A percentile compares a stretch with the other conserved stretches of the same genome.
Conservation (phyloP, 2,888 invertebrate species). For the Pachymerium ferrugineum region DNA sequence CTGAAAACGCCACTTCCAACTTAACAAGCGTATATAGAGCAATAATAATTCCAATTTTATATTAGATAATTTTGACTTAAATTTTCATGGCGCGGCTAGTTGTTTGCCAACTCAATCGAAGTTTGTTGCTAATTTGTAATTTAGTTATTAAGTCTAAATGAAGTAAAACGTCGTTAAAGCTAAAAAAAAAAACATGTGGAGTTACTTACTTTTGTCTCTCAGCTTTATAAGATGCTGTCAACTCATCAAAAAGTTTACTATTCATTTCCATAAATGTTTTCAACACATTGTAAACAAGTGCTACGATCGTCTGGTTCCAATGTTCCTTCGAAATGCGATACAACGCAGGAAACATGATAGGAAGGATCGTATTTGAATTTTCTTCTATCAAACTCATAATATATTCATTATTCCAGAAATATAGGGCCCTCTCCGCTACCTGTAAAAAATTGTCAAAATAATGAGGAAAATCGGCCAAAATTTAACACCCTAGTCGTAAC, state of each 20-base stretch:
- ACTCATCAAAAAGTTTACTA: conserved; percentile 97
- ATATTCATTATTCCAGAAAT: conserved; percentile 99
- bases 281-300: conserved; percentile 98
- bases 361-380: conserved; percentile 96
- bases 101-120: too few relatives aligned
- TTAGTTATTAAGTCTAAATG: too few relatives aligned
- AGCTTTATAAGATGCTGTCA: conserved; percentile 96
- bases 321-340: conserved; percentile 99
- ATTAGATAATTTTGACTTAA: too few relatives aligned
- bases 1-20: too few relatives aligned
- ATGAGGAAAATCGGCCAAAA: neutral
- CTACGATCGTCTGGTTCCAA: conserved; percentile 99
- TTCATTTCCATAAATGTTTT: conserved; percentile 99
- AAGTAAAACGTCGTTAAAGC: too few relatives aligned
- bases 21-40: too few relatives aligned
- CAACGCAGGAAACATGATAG: conserved; percentile 98
- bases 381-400: conserved; percentile 98
- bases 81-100: too few relatives aligned
- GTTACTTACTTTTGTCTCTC: conserved; percentile 92
- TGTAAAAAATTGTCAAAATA: conserved; percentile 50
- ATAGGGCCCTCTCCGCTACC: conserved; percentile 98
- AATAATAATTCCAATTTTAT: too few relatives aligned
- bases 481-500: conserved; percentile 23
- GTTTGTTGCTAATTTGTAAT: too few relatives aligned
- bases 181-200: neutral